Evolutionary conservation across 1,140 invertebrate species (phyloP), one percentile per base, ranked within the genome.

Genomic region (Stenopsyche tienmushanensis): DNA sequence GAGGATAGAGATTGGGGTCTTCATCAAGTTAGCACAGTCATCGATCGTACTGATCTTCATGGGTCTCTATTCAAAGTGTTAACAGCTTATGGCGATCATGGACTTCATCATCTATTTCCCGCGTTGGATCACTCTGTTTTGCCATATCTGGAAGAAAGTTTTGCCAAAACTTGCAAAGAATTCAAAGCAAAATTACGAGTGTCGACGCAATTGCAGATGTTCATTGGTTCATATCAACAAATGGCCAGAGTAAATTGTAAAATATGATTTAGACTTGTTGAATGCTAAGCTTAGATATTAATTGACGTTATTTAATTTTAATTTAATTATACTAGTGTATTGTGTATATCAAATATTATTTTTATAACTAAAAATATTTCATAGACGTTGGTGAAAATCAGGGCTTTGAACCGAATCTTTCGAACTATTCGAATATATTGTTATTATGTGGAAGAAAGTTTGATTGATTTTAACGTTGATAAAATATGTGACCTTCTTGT

Each of bases 71-170:
- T 92, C 64, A 75, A 88, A 20, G 84, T 85, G 2, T 71, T 92
- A 53, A 88, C 86, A 0, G 83, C 86, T 72, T 94, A 91, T 69
- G 92, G 92, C 15, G 86, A 90, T 44, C 90, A 95, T 73, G 77
- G 82, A 0, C 76, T 94, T 0, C 92, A 94, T 73, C 92, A 94
- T 77, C 77, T 95, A 3, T 86, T 94, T 70, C 92, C 92, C 0
- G 91, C 90, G 0, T 73, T 95, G 3, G 92, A 94, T 73, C 91
- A 93, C 71, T 84, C 83, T 1, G 78, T 86, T 21, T 75, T 94
- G 17, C 77, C 82, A 1, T 75, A 84, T n/a, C 78, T 92, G 9
- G 81, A 87, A 69, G 84, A 86, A 0, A 75, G 85, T 8, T 84
- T 92, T 24, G 70, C 85, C 13, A 74, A 90, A 71, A 88, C 87